These are phyloP conservation scores for Nymphalis urticae DNA, from an alignment of 2,888 invertebrate genomes.

Conservation along the genomic window DNA sequence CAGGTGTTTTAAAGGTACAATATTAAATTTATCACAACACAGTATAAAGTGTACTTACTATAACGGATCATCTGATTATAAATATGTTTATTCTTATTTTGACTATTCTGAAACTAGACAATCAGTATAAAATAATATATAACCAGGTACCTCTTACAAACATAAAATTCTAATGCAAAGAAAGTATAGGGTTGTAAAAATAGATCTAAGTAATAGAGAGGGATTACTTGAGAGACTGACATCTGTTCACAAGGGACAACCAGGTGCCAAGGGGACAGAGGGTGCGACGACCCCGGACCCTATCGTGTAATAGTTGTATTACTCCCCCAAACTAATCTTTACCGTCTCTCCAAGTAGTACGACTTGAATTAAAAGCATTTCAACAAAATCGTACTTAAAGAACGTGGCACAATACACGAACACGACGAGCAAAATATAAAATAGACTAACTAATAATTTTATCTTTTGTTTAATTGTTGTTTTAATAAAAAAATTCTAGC, in stretches of 20 bases:
- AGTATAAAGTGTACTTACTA: not conserved
- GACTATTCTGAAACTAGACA: not conserved
- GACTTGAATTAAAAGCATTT: constrained; percentile 15
- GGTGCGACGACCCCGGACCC: constrained; percentile 76
- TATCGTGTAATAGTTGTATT: constrained; percentile 47
- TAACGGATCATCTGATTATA: not conserved
- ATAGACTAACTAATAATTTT: too few relatives aligned
- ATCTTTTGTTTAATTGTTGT: too few relatives aligned
- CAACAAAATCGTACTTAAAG: not conserved
- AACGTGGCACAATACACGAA: not conserved
- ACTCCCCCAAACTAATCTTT: constrained; percentile 49
- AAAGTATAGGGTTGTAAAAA: constrained; percentile 33
- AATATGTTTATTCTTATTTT: not conserved
- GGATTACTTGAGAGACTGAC: constrained; percentile 56
- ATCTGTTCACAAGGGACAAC: constrained; percentile 73
- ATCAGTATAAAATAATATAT: not conserved
- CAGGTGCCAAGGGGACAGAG: constrained; percentile 73
- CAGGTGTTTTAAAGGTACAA: constrained; percentile 43
- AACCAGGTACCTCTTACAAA: not conserved
- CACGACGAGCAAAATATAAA: too few relatives aligned
- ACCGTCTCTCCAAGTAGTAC: constrained; percentile 40
- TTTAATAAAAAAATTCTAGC: too few relatives aligned
- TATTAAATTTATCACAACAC: constrained; percentile 17
- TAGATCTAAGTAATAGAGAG: constrained; percentile 38
- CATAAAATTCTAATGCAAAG: constrained; percentile 19